A percentile compares a stretch with the other conserved stretches of the same genome.
Evolutionary conservation across 2,888 invertebrate species (phyloP).

Genomic region (Acanthococcus lagerstroemiae): DNA sequence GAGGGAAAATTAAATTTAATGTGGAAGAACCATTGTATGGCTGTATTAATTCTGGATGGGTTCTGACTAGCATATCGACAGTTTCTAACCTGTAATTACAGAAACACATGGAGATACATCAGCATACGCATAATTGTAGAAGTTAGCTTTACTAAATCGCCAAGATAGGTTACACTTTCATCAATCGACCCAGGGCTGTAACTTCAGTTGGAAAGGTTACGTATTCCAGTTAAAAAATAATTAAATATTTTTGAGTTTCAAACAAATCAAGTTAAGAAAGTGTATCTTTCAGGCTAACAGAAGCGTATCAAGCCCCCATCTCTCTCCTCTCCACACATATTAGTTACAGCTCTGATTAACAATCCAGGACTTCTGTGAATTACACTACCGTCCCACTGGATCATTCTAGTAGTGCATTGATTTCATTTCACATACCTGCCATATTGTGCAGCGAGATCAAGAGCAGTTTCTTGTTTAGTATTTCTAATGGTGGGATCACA

Average conservation of each 20-base stretch:
- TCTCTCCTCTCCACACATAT: too few species aligned
- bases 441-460: conserved; percentile 90
- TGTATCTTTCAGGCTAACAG: neutral
- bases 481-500: conserved; percentile 84
- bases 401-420: neutral
- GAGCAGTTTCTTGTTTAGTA: conserved; percentile 75
- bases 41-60: conserved; percentile 71
- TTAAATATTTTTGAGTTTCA: too few species aligned
- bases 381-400: neutral
- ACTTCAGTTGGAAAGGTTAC: too few species aligned
- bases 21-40: conserved; percentile 48
- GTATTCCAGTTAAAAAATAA: too few species aligned
- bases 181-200: too few species aligned
- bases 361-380: too few species aligned
- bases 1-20: conserved; percentile 50
- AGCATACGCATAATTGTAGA: too few species aligned
- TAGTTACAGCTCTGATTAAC: too few species aligned
- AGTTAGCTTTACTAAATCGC: too few species aligned
- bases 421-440: conserved; percentile 65
- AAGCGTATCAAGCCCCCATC: neutral
- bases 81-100: conserved; percentile 58
- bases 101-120: neutral
- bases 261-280: neutral
- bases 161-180: too few species aligned
- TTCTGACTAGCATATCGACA: conserved; percentile 73